Evolutionary conservation across 1,140 invertebrate genomes (phyloP).

Genomic region (Aphelinus atriplicis): DNA sequence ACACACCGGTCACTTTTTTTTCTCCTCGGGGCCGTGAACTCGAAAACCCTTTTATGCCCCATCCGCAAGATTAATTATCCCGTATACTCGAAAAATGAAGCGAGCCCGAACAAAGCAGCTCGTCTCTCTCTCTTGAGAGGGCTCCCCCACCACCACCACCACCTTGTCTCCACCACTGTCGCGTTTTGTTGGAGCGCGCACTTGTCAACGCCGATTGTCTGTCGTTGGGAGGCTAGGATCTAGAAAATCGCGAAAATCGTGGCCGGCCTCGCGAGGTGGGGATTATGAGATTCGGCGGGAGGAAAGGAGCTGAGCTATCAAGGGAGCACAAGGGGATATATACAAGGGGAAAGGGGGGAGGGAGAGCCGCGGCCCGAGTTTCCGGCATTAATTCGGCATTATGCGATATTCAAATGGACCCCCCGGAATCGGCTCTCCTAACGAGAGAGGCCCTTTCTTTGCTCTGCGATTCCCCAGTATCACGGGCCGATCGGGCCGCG

Average conservation of each 20-base stretch:
- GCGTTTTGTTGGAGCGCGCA: no score
- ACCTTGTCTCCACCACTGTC: no score
- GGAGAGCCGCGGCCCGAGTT: conserved; percentile 43
- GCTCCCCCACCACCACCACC: no score
- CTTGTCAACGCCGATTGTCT: no score
- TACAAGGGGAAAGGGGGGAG: no score
- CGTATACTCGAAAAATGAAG: conserved; percentile 65
- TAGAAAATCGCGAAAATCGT: neutral
- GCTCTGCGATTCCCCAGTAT: conserved; percentile 40
- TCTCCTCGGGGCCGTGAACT: conserved; percentile 63
- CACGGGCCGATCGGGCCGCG: conserved; percentile 11
- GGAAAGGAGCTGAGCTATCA: no score
- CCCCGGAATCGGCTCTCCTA: conserved; percentile 49
- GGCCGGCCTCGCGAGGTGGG: neutral
- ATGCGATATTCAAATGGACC: conserved; percentile 62
- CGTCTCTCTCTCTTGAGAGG: conserved; percentile 38
- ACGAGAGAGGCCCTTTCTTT: conserved; percentile 35
- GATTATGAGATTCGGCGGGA: no score
- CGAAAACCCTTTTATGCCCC: conserved; percentile 65
- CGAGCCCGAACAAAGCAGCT: conserved; percentile 56
- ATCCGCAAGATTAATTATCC: conserved; percentile 65
- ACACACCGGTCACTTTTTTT: conserved; percentile 51
- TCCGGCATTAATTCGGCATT: conserved; percentile 62
- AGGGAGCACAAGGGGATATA: no score
- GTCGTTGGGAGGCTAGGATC: no score